Conservation (phyloP, 2,113 vertebrate species). For the Illadopsis cleaveri region DNA sequence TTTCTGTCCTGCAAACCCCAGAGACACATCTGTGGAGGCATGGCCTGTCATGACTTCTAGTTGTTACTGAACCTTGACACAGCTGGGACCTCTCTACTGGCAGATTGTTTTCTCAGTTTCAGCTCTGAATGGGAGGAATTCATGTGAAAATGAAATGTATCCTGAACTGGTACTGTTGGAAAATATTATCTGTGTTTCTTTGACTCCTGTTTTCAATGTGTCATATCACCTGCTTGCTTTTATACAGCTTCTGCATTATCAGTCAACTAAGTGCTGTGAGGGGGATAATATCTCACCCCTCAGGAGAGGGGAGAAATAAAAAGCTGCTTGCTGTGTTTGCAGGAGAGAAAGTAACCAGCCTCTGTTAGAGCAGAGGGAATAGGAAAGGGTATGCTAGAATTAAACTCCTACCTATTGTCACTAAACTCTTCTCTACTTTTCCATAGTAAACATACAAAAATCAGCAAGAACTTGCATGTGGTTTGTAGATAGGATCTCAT, state of each 20-base stretch:
- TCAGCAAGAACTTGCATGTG: neutral
- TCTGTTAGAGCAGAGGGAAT: neutral
- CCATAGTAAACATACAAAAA: neutral
- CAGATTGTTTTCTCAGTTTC: conserved; percentile 43
- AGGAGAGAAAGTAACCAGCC: neutral
- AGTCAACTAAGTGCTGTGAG: neutral
- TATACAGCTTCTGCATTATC: neutral
- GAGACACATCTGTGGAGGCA: conserved; percentile 3
- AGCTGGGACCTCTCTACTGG: conserved; percentile 37
- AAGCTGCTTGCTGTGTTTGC: neutral
- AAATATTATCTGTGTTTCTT: neutral
- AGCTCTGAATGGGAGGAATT: conserved; percentile 18
- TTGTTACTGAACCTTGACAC: conserved; percentile 46
- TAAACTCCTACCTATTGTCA: neutral
- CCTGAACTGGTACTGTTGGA: neutral
- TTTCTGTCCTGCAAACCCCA: neutral
- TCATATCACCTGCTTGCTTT: neutral
- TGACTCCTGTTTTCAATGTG: neutral
- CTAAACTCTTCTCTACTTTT: neutral
- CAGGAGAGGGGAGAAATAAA: neutral
- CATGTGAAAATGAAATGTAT: conserved; percentile 40
- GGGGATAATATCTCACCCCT: neutral
- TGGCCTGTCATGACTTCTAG: neutral
- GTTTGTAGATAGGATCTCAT: neutral
- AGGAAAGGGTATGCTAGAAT: neutral